Base-by-base conservation (phyloP, 2,113 vertebrate species). In the Cephalopterus ornatus region DNA sequence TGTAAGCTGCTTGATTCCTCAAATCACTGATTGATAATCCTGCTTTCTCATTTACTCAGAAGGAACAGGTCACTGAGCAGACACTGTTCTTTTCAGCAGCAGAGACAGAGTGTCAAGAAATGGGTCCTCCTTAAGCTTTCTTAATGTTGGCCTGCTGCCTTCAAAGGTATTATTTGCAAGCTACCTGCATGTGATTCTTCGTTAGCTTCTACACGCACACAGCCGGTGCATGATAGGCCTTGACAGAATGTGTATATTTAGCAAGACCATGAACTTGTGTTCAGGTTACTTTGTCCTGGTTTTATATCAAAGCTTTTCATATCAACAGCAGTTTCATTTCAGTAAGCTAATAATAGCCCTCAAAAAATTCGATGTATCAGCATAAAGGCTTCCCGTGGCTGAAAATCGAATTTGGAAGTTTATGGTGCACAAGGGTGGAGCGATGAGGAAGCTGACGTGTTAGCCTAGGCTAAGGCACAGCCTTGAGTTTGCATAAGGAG, bases 311-410 rank as follows among this genome's bases (percentile, higher is more conserved):
- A 90, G 32, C 28, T 91, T 93, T 95, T 80, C 50, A 19, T 95
- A 92, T 74, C 85, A 92, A 74, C 58, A 76, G 82, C 50, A 63
- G 58, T 94, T 94, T 83, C 50, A 76, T 91, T 97, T 93, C 65
- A 83, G 55, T 80, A 67, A 88, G 50, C 59, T 97, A 95, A 70
- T 93, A 95, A 88, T 55, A 95, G 26, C 49, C 41, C 50, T 77
- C 55, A 47, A 92, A 91, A 93, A 84, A 59, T 66, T 59, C 0
- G 2, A 1, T 42, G 65, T 83, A 41, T 95, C 91, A 93, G 92
- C 85, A 92, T 86, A 83, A 92, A 86, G 26, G 28, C 53, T 93
- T 72, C 42, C 15, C 32, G 42, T 63, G 41, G 82, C 59, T 80
- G 62, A 93, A 94, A 83, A 84, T 50, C 0, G 0, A 80, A 76